Evolutionary conservation across 2,888 invertebrate genomes (phyloP), one percentile per base, ranked within the genome.

Genomic region (Melinaea menophilus): DNA sequence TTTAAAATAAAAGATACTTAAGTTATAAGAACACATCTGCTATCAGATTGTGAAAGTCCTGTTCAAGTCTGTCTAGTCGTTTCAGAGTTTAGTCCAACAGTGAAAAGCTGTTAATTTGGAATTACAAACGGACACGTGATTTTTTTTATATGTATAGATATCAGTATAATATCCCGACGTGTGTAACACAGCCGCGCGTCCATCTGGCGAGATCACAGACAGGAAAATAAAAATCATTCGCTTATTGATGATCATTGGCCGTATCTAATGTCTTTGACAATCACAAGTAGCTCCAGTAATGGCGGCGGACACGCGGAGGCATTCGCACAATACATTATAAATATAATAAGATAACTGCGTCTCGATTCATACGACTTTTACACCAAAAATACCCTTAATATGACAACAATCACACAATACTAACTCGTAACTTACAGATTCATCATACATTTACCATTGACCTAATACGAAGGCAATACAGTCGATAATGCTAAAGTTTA

Each of bases 281-380:
- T 73, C 69, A 76, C 76, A 82, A 85, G 85, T 84, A 82, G 84
- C 84, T 78, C 82, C 85, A 76, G 48, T 64, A 70, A 69, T 68
- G 77, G 77, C 77, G 80, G 84, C 85, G 84, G 82, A 75, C 79
- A 76, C 70, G 63, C 71, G 79, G 76, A 84, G 87, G 86, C 88
- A 85, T 76, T 86, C 86, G 82, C 73, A 79, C 75, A 80, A 83
- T 81, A 79, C 77, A 74, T 76, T 82, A 80, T 80, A 84, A 83
- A 76, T 79, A 80, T 80, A 79, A 81, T 81, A 84, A 78, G 76
- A 85, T 82, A 85, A 81, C 81, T 78, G 74, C 73, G 78, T 79
- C 79, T 82, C 74, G 70, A 73, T 75, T 72, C 63, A 63, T 75
- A 74, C 74, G 76, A 68, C 72, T 69, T 65, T 62, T 70, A 72